Conservation (phyloP, 1,140 invertebrate genomes). For the Aphaenogaster rudis region DNA sequence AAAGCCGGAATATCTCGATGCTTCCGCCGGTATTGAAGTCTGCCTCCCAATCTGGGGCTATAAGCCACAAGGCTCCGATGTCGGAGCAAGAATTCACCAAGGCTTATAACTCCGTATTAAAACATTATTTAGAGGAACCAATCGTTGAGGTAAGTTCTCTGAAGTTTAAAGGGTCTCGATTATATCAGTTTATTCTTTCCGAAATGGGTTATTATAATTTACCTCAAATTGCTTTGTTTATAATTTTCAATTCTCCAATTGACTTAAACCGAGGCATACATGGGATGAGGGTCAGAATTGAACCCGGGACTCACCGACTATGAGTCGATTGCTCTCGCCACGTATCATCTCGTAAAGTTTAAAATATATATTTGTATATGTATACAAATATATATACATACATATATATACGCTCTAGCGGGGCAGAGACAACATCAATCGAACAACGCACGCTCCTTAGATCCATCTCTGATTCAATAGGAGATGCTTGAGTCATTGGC, state of each 20-base stretch:
- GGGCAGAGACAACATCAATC: not conserved
- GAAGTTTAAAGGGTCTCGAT: not conserved
- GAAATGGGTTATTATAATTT: not conserved
- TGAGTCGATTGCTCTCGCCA: not conserved
- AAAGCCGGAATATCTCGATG: slow-evolving; percentile 82
- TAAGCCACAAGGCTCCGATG: slow-evolving; percentile 71
- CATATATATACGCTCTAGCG: not conserved
- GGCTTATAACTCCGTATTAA: slow-evolving; percentile 73
- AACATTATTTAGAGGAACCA: slow-evolving; percentile 77
- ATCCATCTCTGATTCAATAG: slow-evolving; percentile 82
- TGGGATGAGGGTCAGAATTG: not conserved
- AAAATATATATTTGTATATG: not conserved
- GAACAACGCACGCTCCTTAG: slow-evolving; percentile 83
- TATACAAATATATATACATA: too few relatives aligned
- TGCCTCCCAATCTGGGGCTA: slow-evolving; percentile 76
- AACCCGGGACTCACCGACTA: not conserved
- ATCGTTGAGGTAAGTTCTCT: slow-evolving; percentile 78
- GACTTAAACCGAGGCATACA: not conserved
- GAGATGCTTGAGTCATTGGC: slow-evolving; percentile 86
- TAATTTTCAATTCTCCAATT: not conserved
- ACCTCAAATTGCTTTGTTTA: not conserved
- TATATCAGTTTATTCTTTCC: not conserved
- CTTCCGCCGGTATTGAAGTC: slow-evolving; percentile 80
- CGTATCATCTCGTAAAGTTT: not conserved
- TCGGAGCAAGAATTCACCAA: slow-evolving; percentile 81